Conservation (phyloP, 1,140 invertebrate species). For the Aethina tumida region DNA sequence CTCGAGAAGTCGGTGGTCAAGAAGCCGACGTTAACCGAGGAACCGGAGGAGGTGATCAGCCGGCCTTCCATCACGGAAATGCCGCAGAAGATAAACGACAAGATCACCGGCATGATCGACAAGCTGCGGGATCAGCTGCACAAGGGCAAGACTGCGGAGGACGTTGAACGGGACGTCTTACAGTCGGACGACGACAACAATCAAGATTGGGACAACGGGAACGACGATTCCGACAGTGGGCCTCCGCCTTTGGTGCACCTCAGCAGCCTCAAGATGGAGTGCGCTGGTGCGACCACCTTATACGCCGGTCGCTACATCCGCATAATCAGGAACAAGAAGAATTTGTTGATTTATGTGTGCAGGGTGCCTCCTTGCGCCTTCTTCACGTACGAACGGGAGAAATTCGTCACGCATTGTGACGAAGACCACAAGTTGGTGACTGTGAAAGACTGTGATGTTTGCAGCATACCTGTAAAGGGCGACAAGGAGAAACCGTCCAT, state of each 20-base stretch:
- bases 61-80: neutral
- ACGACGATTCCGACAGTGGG: neutral
- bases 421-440: constrained; percentile 15
- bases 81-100: constrained; percentile 5
- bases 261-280: constrained; percentile 2
- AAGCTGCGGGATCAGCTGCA: constrained; percentile 22
- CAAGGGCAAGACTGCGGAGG: constrained; percentile 4
- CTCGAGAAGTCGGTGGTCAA: constrained; percentile 10
- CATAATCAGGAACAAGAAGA: too few species aligned
- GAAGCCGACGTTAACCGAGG: constrained; percentile 2
- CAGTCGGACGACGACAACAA: too few species aligned
- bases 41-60: neutral
- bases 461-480: too few species aligned
- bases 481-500: too few species aligned
- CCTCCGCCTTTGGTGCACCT: constrained; percentile 16
- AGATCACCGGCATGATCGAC: constrained; percentile 19
- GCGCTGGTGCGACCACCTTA: neutral
- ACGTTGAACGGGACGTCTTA: too few species aligned
- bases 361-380: constrained; percentile 23
- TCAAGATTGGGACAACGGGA: too few species aligned
- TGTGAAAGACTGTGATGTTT: too few species aligned
- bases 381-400: constrained; percentile 15
- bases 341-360: constrained; percentile 26
- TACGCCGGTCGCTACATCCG: too few species aligned
- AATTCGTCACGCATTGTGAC: constrained; percentile 25